phyloP scores from a whole-genome alignment of 2,888 invertebrate genomes.

The Noctua fimbriata region DNA sequence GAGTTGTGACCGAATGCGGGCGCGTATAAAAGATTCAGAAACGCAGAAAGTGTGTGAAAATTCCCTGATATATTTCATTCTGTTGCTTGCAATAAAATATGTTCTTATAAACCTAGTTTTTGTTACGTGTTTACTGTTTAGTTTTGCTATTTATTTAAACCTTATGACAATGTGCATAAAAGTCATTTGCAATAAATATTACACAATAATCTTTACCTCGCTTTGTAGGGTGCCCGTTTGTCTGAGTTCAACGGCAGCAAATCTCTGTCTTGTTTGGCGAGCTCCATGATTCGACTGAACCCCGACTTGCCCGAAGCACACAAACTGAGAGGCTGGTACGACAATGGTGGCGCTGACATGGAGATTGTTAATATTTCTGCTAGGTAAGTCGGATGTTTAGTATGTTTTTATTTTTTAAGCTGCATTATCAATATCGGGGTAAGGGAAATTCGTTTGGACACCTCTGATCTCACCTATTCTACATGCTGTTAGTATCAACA shows the following conservation, averaged over 20 bases:
- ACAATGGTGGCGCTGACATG: conserved; percentile 92
- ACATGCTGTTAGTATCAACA: background rate
- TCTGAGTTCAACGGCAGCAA: conserved; percentile 97
- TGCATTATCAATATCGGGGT: background rate
- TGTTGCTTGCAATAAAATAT: background rate
- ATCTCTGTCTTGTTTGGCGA: conserved; percentile 90
- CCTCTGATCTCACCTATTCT: background rate
- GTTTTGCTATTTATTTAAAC: background rate
- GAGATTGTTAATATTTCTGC: conserved; percentile 92
- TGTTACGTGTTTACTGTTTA: background rate
- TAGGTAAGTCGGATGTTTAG: conserved; percentile 77
- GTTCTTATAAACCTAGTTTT: background rate
- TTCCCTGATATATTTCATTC: background rate
- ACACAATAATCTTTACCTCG: background rate
- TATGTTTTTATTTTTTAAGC: background rate
- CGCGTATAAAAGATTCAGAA: background rate
- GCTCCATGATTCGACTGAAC: conserved; percentile 93
- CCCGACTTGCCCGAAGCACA: conserved; percentile 97
- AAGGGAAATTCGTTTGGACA: background rate
- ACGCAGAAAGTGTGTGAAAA: background rate
- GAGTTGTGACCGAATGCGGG: background rate
- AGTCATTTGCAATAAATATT: background rate
- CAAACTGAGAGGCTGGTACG: conserved; percentile 97
- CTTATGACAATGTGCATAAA: background rate
- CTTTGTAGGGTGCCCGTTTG: conserved; percentile 92